These are phyloP conservation scores for Drosophila anceps DNA, from an alignment of 2,888 invertebrate species.

Conservation along the genomic window DNA sequence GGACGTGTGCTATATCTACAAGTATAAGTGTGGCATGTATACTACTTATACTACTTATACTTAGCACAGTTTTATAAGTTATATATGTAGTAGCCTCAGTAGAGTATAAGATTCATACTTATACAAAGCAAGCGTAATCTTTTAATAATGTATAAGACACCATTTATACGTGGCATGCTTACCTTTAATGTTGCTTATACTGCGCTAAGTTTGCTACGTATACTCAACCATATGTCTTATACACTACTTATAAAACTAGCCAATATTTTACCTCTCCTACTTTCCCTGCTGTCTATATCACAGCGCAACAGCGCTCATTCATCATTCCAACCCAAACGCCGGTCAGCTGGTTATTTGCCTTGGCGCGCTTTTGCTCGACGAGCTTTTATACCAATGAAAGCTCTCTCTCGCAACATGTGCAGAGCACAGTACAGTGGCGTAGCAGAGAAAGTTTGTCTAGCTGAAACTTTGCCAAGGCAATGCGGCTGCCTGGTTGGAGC, in stretches of 20 bases:
- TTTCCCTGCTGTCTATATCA: too few species aligned
- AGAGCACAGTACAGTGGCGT: slow-evolving; percentile 46
- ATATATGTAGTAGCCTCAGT: neutral
- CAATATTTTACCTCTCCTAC: neutral
- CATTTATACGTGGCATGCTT: neutral
- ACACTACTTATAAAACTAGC: slow-evolving; percentile 3
- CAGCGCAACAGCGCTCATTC: slow-evolving; percentile 15
- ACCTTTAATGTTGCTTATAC: too few species aligned
- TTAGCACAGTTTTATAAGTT: neutral
- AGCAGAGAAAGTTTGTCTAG: slow-evolving; percentile 1
- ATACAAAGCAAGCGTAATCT: neutral
- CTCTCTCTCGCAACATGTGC: slow-evolving; percentile 47
- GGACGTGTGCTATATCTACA: neutral
- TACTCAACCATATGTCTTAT: neutral
- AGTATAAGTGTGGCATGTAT: neutral
- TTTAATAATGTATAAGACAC: neutral
- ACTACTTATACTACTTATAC: neutral
- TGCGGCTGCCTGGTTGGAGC: neutral
- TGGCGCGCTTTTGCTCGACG: slow-evolving; percentile 57
- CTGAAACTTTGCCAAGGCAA: neutral
- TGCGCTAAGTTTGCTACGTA: neutral
- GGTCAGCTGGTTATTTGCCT: slow-evolving; percentile 32
- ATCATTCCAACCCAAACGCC: slow-evolving; percentile 13
- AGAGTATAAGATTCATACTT: neutral
- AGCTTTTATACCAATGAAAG: slow-evolving; percentile 61